phyloP scores from a whole-genome alignment of 2,797 vertebrate species.

The Nasua narica region DNA sequence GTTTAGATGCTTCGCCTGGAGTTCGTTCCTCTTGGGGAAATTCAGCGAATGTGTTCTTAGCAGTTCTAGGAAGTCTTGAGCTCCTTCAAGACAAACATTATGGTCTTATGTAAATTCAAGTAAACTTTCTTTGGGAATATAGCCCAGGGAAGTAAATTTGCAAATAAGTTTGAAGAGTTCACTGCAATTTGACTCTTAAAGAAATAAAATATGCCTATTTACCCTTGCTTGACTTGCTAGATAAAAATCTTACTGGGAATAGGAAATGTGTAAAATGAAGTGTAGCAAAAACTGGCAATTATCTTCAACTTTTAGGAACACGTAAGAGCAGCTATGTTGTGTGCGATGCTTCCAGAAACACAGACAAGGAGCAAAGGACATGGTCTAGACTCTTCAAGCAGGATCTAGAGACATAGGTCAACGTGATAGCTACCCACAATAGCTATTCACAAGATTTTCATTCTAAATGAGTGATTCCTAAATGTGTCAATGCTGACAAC shows the following conservation, averaged over 20 bases:
- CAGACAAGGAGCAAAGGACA: not conserved
- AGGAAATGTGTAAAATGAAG: conserved; percentile 20
- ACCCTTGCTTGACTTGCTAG: not conserved
- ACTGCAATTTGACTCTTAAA: conserved; percentile 23
- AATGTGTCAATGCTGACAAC: not conserved
- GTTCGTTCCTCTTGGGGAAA: conserved; percentile 54
- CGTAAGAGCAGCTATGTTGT: not conserved
- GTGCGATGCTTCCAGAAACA: not conserved
- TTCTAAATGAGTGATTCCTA: not conserved
- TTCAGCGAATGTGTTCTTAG: not conserved
- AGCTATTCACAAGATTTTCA: not conserved
- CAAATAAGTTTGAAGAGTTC: conserved; percentile 57
- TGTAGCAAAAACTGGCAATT: not conserved
- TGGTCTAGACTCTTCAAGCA: not conserved
- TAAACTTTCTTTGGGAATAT: not conserved
- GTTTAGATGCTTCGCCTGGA: conserved; percentile 27
- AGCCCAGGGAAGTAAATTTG: not conserved
- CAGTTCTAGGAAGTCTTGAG: conserved; percentile 31
- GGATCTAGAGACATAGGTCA: not conserved
- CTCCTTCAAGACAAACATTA: conserved; percentile 22
- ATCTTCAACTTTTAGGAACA: not conserved
- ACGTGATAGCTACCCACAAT: not conserved
- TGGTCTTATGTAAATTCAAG: conserved; percentile 46
- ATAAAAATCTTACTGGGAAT: conserved; percentile 41
- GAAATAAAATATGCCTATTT: not conserved